Evolutionary conservation across 2,888 invertebrate genomes (phyloP).

Genomic region (Nephrotoma flavescens): DNA sequence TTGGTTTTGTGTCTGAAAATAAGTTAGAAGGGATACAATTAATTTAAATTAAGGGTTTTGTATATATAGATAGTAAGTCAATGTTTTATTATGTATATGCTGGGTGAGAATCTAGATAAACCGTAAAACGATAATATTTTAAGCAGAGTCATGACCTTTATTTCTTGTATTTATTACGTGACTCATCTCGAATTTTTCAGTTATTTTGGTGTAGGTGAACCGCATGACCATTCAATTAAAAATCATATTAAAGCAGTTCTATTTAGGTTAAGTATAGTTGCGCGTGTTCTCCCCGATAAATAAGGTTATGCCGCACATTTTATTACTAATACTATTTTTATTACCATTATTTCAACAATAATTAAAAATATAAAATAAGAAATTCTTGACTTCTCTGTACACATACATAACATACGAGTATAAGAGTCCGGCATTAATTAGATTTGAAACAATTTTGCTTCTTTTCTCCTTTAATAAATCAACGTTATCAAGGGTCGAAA

Average conservation of each 20-base stretch:
- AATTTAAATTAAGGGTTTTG: background rate
- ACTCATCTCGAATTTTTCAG: background rate
- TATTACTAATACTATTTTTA: background rate
- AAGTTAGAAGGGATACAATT: conserved; percentile 8
- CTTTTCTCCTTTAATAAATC: background rate
- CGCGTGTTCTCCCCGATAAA: background rate
- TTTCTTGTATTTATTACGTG: background rate
- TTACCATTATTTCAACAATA: background rate
- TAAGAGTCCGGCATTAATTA: background rate
- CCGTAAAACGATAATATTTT: background rate
- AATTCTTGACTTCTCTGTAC: background rate
- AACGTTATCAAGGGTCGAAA: background rate
- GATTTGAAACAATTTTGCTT: background rate
- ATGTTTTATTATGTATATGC: background rate
- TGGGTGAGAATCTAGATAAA: background rate
- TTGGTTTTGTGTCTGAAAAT: conserved; percentile 69
- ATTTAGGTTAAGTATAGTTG: background rate
- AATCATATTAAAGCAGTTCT: background rate
- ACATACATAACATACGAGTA: too few relatives aligned
- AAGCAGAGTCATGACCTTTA: background rate
- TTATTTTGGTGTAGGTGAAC: background rate
- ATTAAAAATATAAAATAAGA: background rate
- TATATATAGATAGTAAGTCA: background rate
- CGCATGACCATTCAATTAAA: background rate
- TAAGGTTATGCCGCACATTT: background rate